Evolutionary conservation across 2,797 vertebrate genomes (phyloP), one percentile per base, ranked within the genome.

Genomic region (Eupleurogrammus muticus): DNA sequence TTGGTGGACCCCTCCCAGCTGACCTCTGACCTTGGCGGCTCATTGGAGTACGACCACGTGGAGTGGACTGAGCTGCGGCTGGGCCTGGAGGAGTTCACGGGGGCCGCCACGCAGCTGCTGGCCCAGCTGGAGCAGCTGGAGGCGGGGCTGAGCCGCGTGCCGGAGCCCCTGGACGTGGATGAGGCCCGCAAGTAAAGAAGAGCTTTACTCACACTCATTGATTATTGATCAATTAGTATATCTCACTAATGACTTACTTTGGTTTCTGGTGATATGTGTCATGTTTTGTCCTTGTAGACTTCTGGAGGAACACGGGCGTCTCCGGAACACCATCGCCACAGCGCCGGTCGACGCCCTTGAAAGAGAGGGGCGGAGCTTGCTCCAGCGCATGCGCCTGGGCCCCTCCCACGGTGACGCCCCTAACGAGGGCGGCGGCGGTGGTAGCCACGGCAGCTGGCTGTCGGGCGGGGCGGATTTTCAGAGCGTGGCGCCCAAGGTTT

Each of bases 1-100:
- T 93, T 99, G 2, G 96, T 99, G 21, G 97, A 99, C 88, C 97
- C 96, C 8, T 98, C 98, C 35, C 98, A 99, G 91, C 91, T 99
- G 89, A 99, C 98, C 0, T 93, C 96, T 42, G 98, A 99, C 85
- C 97, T 99, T 1, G 97, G 98, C 0, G 98, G 98, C 42, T 96
- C 97, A 0, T 70, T 99, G 93, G 97, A 99, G 94, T 99, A 99
- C 38, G 96, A 99, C 91, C 97, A 99, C 0, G 98, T 99, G 56
- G 97, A 99, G 83, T 99, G 98, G 98, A 98, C 98, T 3, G 98
- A 99, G 82, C 90, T 99, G 67, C 95, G 97, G 0, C 95, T 98
- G 67, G 97, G 97, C 13, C 89, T 99, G 90, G 98, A 99, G 92
- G 97, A 99, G 87, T 99, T 99, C 88, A 97, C 96, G 2, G 96